Percentiles rank a stretch among this genome's conserved stretches.
phyloP scores from a whole-genome alignment of 2,888 invertebrate species.

The Isotomurus palustris region DNA sequence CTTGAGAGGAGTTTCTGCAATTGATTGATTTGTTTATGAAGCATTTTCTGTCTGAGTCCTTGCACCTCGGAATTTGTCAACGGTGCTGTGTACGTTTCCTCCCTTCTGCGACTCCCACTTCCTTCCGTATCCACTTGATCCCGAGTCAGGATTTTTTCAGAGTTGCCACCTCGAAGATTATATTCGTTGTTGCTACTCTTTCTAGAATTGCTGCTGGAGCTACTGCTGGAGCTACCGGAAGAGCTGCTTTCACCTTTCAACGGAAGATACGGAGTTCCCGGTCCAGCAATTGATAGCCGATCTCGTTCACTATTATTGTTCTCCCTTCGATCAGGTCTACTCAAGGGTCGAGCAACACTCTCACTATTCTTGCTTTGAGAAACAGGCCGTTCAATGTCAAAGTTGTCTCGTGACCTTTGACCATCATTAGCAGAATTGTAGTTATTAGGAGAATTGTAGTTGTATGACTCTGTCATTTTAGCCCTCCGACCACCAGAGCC shows the following conservation, averaged over 20 bases:
- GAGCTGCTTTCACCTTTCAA: background rate
- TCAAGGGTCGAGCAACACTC: too few species aligned
- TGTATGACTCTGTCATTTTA: too few species aligned
- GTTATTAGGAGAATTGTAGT: too few species aligned
- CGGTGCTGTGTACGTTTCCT: background rate
- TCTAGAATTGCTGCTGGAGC: background rate
- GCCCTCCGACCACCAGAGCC: too few species aligned
- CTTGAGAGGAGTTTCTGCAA: constrained; percentile 25
- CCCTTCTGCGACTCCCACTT: background rate
- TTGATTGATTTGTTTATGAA: constrained; percentile 25
- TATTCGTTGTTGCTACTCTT: too few species aligned
- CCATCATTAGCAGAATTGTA: too few species aligned
- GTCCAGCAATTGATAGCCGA: background rate
- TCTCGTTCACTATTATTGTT: too few species aligned
- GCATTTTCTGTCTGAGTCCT: constrained; percentile 22
- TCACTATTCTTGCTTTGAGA: too few species aligned
- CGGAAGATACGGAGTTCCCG: background rate
- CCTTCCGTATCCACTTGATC: constrained; percentile 8
- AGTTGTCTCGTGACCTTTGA: too few species aligned
- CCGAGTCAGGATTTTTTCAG: background rate
- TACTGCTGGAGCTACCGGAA: background rate
- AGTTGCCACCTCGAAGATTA: background rate
- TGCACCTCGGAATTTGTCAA: constrained; percentile 14
- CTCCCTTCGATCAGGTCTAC: too few species aligned
- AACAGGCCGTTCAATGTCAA: too few species aligned